Conservation (phyloP, 2,888 invertebrate species). For the Hipparchia semele region DNA sequence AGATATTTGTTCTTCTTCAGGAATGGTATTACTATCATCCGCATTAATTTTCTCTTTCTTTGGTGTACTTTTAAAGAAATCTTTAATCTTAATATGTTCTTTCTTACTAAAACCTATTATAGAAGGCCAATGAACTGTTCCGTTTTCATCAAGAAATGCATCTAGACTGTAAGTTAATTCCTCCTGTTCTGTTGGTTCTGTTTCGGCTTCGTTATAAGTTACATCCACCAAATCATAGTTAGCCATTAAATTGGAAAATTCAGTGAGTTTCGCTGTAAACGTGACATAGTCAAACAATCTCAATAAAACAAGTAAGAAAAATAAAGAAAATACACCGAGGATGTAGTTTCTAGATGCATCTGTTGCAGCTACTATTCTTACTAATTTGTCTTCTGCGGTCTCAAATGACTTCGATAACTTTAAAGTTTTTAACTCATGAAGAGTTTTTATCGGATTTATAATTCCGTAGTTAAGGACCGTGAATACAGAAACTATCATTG, state of each 20-base stretch:
- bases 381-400: slow-evolving; percentile 51
- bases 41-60: slow-evolving; percentile 35
- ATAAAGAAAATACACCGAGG: slow-evolving; percentile 62
- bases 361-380: slow-evolving; percentile 53
- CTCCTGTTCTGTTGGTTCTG: slow-evolving; percentile 34
- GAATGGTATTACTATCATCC: slow-evolving; percentile 12
- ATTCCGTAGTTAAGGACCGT: slow-evolving; percentile 54
- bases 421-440: slow-evolving; percentile 46
- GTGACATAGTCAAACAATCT: slow-evolving; percentile 60
- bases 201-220: slow-evolving; percentile 42
- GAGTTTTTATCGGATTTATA: slow-evolving; percentile 52
- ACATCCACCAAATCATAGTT: slow-evolving; percentile 62
- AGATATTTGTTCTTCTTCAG: slow-evolving; percentile 18
- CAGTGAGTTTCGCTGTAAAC: slow-evolving; percentile 67
- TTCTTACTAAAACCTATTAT: slow-evolving; percentile 49
- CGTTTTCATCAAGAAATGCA: slow-evolving; percentile 41
- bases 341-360: slow-evolving; percentile 65
- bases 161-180: slow-evolving; percentile 38
- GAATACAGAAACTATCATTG: slow-evolving; percentile 30
- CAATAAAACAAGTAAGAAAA: slow-evolving; percentile 57
- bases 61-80: slow-evolving; percentile 48
- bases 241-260: slow-evolving; percentile 65
- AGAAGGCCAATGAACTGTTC: slow-evolving; percentile 53
- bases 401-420: slow-evolving; percentile 38
- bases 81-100: slow-evolving; percentile 46